Evolutionary conservation across 92 coral and sea anemone species (phyloP).

Genomic region (Porites divaricata): DNA sequence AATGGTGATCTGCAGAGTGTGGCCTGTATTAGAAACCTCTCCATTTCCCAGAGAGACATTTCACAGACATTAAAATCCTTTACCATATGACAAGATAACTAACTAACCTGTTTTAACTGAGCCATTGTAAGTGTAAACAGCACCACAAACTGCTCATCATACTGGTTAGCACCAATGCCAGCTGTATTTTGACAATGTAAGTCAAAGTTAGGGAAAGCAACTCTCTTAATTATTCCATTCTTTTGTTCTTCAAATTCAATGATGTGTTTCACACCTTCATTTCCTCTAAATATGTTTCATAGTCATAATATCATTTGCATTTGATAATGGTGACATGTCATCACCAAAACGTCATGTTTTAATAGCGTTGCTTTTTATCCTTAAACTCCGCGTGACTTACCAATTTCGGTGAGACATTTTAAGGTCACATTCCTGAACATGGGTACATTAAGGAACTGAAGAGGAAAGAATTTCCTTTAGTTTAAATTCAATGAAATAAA

Average conservation of each 20-base stretch:
- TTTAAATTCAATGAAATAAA: neutral
- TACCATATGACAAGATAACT: neutral
- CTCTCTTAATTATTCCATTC: too few species aligned
- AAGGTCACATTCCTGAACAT: slow-evolving; percentile 97
- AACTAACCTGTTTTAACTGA: slow-evolving; percentile 92
- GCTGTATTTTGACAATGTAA: slow-evolving; percentile 48
- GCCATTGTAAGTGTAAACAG: slow-evolving; percentile 95
- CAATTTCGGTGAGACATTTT: slow-evolving; percentile 97
- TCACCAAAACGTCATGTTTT: too few species aligned
- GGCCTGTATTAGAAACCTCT: too few species aligned
- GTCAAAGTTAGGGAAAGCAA: neutral
- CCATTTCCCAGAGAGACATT: too few species aligned
- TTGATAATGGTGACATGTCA: too few species aligned
- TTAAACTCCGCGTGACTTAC: slow-evolving; percentile 52
- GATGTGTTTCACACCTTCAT: too few species aligned
- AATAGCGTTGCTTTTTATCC: too few species aligned
- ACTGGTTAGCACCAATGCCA: slow-evolving; percentile 93
- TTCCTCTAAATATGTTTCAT: too few species aligned
- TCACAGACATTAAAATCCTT: too few species aligned
- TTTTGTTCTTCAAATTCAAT: too few species aligned
- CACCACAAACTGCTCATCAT: slow-evolving; percentile 94
- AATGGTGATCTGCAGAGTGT: too few species aligned
- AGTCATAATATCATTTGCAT: too few species aligned
- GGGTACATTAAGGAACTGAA: slow-evolving; percentile 97
- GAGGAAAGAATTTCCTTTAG: neutral